Evolutionary conservation across 1,140 invertebrate genomes (phyloP), one percentile per base, ranked within the genome.

Genomic region (Cyphomyrmex costatus): DNA sequence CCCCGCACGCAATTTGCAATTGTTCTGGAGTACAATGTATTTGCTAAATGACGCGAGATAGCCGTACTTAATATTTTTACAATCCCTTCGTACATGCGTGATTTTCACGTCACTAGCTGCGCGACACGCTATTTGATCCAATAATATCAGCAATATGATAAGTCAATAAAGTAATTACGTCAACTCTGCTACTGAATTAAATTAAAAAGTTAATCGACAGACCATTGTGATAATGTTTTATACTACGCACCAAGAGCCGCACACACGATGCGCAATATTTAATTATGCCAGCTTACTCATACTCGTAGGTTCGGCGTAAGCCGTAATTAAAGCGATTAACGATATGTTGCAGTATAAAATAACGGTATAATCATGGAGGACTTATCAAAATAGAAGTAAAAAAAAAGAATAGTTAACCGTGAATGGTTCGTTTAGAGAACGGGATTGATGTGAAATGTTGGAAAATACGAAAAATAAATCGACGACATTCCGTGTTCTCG

Each of bases 1-100:
- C 56, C 58, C 58, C 58, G 21, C 56, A 14, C 2, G 36, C 58
- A 77, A 77, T 77, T 77, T 77, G 56, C 56, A 77, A 77, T 77
- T 77, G 56, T 63, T 46, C 24, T 30, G 0, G 58, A 77, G 58
- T 63, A 53, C 73, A 76, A 58, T 58, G 51, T 7, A 36, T 58
- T 58, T 58, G 30, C 30, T 36, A 58, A 58, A 76, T 42, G 73
- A 76, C 53, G 16, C n/a, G 33, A 76, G 30, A 76, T 76, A 76
- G 30, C 73, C 19, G 30, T 76, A 36, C 73, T 76, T 58, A 76
- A 42, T 58, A 58, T 76, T 60, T 42, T 58, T 30, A 76, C 73
- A 58, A 76, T 56, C 53, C 36, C 16, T 12, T 63, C 74, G 30
- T 42, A 61, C 56, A 3, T 14, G 24, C 16, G 56, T 36, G 36